Evolutionary conservation across 2,888 invertebrate genomes (phyloP), one percentile per base, ranked within the genome.

Genomic region (Scelioninae gen. 1): DNA sequence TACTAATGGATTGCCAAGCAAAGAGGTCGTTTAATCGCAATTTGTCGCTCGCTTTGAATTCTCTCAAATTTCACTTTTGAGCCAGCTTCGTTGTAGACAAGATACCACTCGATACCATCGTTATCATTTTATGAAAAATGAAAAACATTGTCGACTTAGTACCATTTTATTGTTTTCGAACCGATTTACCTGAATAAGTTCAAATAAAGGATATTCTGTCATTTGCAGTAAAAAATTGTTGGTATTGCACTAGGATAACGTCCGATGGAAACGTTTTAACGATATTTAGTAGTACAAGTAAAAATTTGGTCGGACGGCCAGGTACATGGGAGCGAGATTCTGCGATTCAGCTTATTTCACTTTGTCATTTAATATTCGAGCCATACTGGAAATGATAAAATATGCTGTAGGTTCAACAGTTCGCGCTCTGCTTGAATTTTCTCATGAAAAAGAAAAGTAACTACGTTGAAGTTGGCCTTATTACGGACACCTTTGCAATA

Each of bases 1-100:
- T 79, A 43, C 88, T 90, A 90, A 90, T 90, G 90, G 89, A 90
- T 90, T 90, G 89, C 88, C 83, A 86, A 86, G 85, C 82, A 85
- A 83, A 85, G 80, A 85, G 82, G 84, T 84, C 69, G 85, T 85
- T 87, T 88, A 89, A 90, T 90, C 87, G 87, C 87, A 89, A 90
- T 89, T 89, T 88, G 87, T 88, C 88, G 85, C 82, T 74, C 82
- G 80, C 86, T 85, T 86, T 82, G 85, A 83, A 83, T 79, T 83
- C 76, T 51, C 71, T 83, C 47, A 74, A 79, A 79, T 83, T 76
- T 83, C 76, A 83, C 79, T 83, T 83, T 43, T 75, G 63, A 79
- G 66, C 53, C 53, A 10, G 32, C 71, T 60, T 15, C 49, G 34
- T 29, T 65, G 38, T 23, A 56, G 72, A 45, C 69, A 40, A 51